These are phyloP conservation scores for Caenorhabditis inopinata DNA, from an alignment of 1,140 invertebrate genomes.

Conservation along the genomic window DNA sequence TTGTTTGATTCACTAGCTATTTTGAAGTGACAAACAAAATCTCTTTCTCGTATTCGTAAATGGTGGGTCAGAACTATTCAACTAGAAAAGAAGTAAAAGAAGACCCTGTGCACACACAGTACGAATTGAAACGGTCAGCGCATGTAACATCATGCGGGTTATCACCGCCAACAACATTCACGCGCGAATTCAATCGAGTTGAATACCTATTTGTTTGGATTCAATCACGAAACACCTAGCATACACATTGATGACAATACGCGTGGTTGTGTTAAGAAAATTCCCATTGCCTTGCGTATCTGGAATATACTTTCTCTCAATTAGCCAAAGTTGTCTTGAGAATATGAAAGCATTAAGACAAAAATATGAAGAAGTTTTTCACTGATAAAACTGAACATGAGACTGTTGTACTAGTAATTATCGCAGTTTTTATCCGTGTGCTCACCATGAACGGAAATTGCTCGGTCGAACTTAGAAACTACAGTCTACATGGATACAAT, in stretches of 20 bases:
- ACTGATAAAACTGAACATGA: too few species aligned
- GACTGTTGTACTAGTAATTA: too few species aligned
- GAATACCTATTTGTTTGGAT: conserved; percentile 28
- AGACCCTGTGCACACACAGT: not conserved
- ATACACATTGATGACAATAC: not conserved
- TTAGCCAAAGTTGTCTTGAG: too few species aligned
- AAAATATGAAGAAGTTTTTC: too few species aligned
- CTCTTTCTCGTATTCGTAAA: not conserved
- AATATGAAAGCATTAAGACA: too few species aligned
- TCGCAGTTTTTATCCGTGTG: too few species aligned
- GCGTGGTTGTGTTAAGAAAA: too few species aligned
- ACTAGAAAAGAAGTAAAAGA: not conserved
- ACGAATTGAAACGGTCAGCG: conserved; percentile 17
- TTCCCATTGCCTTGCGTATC: too few species aligned
- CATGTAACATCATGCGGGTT: not conserved
- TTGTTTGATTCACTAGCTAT: conserved; percentile 12
- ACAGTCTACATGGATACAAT: too few species aligned
- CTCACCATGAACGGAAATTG: too few species aligned
- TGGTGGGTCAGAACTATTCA: not conserved
- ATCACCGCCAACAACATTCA: not conserved
- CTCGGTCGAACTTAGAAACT: too few species aligned
- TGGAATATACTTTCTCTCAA: too few species aligned
- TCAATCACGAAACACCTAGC: not conserved
- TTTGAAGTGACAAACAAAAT: not conserved
- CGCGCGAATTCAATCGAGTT: not conserved